phyloP scores from a whole-genome alignment of 2,888 invertebrate genomes.

The Mycogona germanica region DNA sequence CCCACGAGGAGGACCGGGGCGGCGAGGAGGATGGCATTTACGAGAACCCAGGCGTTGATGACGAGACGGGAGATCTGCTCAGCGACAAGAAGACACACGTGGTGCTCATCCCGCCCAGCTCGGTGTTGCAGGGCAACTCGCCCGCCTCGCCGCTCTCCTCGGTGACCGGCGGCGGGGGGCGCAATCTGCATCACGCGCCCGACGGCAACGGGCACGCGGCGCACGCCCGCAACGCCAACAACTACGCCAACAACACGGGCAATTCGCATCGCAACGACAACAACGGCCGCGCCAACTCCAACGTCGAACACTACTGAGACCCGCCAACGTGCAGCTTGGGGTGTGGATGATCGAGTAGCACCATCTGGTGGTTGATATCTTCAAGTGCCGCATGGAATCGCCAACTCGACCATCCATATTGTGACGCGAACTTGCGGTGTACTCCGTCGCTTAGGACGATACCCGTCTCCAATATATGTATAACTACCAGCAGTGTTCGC shows the following conservation, averaged over 20 bases:
- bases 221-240: neutral
- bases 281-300: conserved; percentile 1
- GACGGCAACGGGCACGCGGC: conserved; percentile 10
- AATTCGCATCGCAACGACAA: conserved; percentile 3
- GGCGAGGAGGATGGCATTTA: conserved; percentile 25
- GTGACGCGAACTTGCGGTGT: too few species aligned
- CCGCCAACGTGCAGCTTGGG: too few species aligned
- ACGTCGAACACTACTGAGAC: conserved; percentile 1
- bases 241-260: neutral
- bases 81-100: conserved; percentile 14
- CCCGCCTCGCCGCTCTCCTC: neutral
- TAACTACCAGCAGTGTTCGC: too few species aligned
- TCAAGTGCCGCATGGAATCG: too few species aligned
- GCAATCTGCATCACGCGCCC: neutral
- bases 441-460: too few species aligned
- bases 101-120: too few species aligned
- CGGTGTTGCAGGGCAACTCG: too few species aligned
- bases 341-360: too few species aligned
- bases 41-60: conserved; percentile 20
- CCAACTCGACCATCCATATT: too few species aligned
- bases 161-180: neutral
- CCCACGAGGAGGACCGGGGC: conserved; percentile 59
- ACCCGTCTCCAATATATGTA: too few species aligned
- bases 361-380: too few species aligned
- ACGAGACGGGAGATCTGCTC: conserved; percentile 20